phyloP scores from a whole-genome alignment of 2,888 invertebrate species.

The Odontocerum albicorne region DNA sequence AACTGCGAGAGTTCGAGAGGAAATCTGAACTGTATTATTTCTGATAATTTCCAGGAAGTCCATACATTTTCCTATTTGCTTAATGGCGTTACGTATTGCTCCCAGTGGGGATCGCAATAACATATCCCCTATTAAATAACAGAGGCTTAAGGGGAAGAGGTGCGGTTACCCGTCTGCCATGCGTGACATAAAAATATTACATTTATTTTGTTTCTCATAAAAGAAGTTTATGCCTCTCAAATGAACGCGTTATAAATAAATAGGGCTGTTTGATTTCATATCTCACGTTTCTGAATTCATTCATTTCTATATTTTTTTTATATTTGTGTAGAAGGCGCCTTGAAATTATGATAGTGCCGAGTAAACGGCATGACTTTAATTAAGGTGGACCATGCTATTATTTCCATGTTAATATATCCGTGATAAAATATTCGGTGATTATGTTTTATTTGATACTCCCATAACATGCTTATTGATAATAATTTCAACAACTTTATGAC shows the following conservation, averaged over 20 bases:
- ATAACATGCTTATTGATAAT: conserved; percentile 11
- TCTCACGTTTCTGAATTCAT: conserved; percentile 31
- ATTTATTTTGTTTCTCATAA: conserved; percentile 32
- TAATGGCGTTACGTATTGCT: conserved; percentile 36
- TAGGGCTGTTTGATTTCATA: conserved; percentile 35
- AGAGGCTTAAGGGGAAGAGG: conserved; percentile 25
- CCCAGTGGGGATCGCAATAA: conserved; percentile 25
- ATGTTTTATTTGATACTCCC: conserved; percentile 3
- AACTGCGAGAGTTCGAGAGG: conserved; percentile 1
- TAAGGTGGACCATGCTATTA: conserved; percentile 26
- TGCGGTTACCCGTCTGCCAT: conserved; percentile 13
- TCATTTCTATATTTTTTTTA: conserved; percentile 31
- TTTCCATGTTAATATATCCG: conserved; percentile 7
- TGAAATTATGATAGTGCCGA: conserved; percentile 33
- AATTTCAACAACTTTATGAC: conserved; percentile 12
- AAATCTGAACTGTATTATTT: conserved; percentile 9
- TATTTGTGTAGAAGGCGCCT: conserved; percentile 35
- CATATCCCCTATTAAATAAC: conserved; percentile 32
- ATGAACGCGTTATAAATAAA: conserved; percentile 36
- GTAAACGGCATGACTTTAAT: conserved; percentile 28
- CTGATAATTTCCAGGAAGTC: conserved; percentile 20
- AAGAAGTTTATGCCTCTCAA: conserved; percentile 35
- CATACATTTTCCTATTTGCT: conserved; percentile 32
- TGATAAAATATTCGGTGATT: conserved; percentile 11
- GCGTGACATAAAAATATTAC: conserved; percentile 35